Evolutionary conservation across 2,797 vertebrate genomes (phyloP), one percentile per base, ranked within the genome.

Genomic region (Myiotriccus ornatus): DNA sequence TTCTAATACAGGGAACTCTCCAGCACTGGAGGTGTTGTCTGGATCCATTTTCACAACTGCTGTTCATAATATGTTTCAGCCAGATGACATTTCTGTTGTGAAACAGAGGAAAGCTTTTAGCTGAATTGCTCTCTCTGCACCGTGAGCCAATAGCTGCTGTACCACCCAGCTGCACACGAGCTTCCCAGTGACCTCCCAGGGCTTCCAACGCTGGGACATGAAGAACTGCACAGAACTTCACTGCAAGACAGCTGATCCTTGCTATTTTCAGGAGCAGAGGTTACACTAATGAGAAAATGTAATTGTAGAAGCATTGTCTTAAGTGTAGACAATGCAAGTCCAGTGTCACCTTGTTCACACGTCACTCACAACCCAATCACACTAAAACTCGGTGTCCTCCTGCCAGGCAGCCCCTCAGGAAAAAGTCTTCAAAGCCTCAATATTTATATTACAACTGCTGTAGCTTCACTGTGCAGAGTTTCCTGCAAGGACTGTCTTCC

Each of bases 71-170:
- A 24, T 24, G 37, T 20, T 74, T 71, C 30, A 24, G 57, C 80
- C 64, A 46, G 22, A 68, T 7, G 55, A 74, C 55, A 68, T 24
- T 60, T 62, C 69, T 86, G 50, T 65, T 74, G 73, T 37, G 77
- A 69, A 90, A 86, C 67, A 90, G 73, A 65, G 14, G 56, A 93
- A 93, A 90, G 74, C 70, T 91, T 88, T 84, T 37, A 90, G 85
- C 44, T 49, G 27, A 79, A 76, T 75, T 65, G 41, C 34, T 65
- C 57, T 60, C 73, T 70, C 83, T 63, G 41, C 94, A 43, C 32
- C n/a, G 15, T 11, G 32, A 87, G 50, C 76, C 71, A 90, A 0
- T 19, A 88, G 37, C 47, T 73, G 55, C 65, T 7, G 9, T 28
- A 34, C n/a, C n/a, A 16, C 5, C 32, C 80, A 63, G 89, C 65